Base-by-base conservation (phyloP, 2,797 vertebrate species). In the Gila robusta region DNA sequence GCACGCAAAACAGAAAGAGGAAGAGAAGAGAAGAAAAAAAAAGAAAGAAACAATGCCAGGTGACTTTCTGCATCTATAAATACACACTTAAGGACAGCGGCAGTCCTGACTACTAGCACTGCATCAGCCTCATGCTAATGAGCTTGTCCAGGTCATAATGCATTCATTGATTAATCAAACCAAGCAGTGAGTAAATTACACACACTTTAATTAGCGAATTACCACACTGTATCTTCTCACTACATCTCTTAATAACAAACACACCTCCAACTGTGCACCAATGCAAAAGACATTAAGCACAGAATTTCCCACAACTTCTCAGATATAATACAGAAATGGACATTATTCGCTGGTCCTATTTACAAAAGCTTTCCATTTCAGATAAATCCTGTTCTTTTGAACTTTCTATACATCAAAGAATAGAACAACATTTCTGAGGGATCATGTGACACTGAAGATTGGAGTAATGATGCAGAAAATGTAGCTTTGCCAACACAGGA, bases 101-200 rank as follows among this genome's bases (percentile, higher is more conserved):
- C 35, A 52, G 52, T 59, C 39, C 6, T 32, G 81, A 73, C 10
- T 52, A 11, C 59, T 23, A 67, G 41, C 6, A 26, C 32, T 3
- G 62, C 59, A 67, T 26, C 72, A 64, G 41, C 23, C 64, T 84
- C 62, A 78, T 78, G 83, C 83, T 84, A 84, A 69, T 69, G 83
- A 84, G 64, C 64, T 79, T 41, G 26, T 23, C 74, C 73, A 28
- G 83, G 74, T 79, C 74, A 84, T 84, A 69, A 84, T 84, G n/a
- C 70, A 56, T 84, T 78, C 23, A 79, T 70, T 78, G 83, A 84
- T 78, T 84, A 84, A 78, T 84, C 83, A 70, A 84, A 70, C 35
- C 73, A 39, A 56, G 83, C 74, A 44, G 83, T 78, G 62, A 44
- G 74, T 52, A 69, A 79, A 70, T 69, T 84, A 56, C 83, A 79